Evolutionary conservation across 2,888 invertebrate species (phyloP), one percentile per base, ranked within the genome.

Genomic region (Aethes cnicana): DNA sequence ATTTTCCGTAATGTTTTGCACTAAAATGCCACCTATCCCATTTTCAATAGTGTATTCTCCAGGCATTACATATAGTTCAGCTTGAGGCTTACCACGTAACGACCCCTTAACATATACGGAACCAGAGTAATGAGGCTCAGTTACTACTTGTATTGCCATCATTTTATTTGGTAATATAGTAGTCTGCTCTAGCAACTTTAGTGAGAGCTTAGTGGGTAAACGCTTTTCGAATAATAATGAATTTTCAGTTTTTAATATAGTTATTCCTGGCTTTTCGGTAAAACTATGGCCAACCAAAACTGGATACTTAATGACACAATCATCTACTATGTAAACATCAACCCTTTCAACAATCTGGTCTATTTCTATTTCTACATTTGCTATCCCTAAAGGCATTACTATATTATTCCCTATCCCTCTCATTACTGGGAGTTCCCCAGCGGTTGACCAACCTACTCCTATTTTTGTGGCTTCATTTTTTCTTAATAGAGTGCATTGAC

Each of bases 221-320:
- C 21, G 12, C 9, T 6, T 3, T 37, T 21, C n/a, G 4, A 37
- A 20, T 21, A 21, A 5, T 11, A 37, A 12, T 2, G 20, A 20
- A 4, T 23, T 25, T 4, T n/a, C n/a, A n/a, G n/a, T n/a, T n/a
- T n/a, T n/a, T n/a, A n/a, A n/a, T n/a, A n/a, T n/a, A n/a, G n/a
- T 25, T 8, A 37, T 37, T 4, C 23, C 16, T 0, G 37, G 37
- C 11, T 25, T 37, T 5, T 37, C 37, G 5, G 37, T 37, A 16
- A 23, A 37, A 37, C 8, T 37, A 25, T 37, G 37, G 8, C 37
- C 37, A 8, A 37, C 8, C 6, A 37, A n/a, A 12, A 37, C 3
- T 3, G 37, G 37, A n/a, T 37, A 25, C 5, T 25, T 37, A 3
- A 37, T 37, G 4, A 37, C 21, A 23, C n/a, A 4, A 37, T 37